phyloP scores from a whole-genome alignment of 1,140 invertebrate genomes.

The Rhagoletis pomonella region DNA sequence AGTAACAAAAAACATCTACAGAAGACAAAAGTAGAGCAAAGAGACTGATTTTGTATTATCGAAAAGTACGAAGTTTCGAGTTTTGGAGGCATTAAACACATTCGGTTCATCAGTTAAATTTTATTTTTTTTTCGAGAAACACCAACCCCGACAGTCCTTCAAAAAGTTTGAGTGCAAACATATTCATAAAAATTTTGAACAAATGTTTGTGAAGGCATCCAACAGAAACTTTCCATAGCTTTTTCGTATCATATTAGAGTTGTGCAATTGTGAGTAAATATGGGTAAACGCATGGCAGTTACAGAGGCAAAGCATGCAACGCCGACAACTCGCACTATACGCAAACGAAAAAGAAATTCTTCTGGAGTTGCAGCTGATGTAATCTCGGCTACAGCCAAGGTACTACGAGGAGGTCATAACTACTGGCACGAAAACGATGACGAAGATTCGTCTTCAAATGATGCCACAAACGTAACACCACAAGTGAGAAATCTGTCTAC shows the following conservation, averaged over 20 bases:
- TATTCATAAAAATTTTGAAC: slow-evolving; percentile 1
- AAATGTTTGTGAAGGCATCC: slow-evolving; percentile 14
- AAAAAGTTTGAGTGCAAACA: not conserved
- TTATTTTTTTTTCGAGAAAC: not conserved
- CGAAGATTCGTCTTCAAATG: slow-evolving; percentile 66
- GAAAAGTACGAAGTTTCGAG: not conserved
- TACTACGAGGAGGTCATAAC: slow-evolving; percentile 57
- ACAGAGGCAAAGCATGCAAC: slow-evolving; percentile 54
- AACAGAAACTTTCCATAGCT: not conserved
- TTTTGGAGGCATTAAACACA: slow-evolving; percentile 8
- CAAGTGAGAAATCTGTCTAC: slow-evolving; percentile 38
- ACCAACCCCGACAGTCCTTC: not conserved
- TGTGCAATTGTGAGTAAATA: slow-evolving; percentile 11
- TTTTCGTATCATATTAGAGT: not conserved
- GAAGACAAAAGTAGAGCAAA: slow-evolving; percentile 22
- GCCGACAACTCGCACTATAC: slow-evolving; percentile 61
- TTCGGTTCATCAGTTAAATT: not conserved
- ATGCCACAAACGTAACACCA: slow-evolving; percentile 42
- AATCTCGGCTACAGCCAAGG: slow-evolving; percentile 59
- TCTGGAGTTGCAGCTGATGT: slow-evolving; percentile 55
- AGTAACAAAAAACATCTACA: not conserved
- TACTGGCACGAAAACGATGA: slow-evolving; percentile 67
- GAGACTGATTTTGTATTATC: slow-evolving; percentile 48
- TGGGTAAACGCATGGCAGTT: slow-evolving; percentile 57
- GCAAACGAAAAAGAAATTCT: slow-evolving; percentile 66